Conservation (phyloP, 1,140 invertebrate species). For the Bombus sibiricus region DNA sequence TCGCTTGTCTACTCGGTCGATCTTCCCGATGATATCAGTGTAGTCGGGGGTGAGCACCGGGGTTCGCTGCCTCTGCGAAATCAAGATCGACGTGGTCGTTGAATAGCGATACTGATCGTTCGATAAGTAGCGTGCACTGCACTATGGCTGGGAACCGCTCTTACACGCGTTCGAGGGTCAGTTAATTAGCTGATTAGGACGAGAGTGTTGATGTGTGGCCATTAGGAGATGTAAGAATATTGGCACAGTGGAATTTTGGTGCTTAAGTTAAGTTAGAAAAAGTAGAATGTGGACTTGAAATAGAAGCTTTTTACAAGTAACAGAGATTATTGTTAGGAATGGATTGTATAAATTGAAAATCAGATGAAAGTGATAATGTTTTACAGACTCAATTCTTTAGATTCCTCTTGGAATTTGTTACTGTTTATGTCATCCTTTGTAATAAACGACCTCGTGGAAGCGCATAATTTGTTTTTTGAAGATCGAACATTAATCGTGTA, state of each 20-base stretch:
- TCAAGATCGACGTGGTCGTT: constrained; percentile 54
- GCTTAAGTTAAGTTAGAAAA: too few relatives aligned
- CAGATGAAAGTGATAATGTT: not conserved
- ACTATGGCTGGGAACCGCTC: not conserved
- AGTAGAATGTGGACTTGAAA: too few relatives aligned
- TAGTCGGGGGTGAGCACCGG: not conserved
- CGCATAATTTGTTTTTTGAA: too few relatives aligned
- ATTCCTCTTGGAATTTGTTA: too few relatives aligned
- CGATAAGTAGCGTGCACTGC: constrained; percentile 35
- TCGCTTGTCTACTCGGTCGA: constrained; percentile 32
- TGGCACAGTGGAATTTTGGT: not conserved
- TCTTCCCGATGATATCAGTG: constrained; percentile 38
- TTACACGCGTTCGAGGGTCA: not conserved
- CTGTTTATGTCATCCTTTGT: too few relatives aligned
- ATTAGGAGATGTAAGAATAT: not conserved
- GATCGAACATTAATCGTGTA: too few relatives aligned
- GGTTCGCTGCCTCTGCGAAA: not conserved
- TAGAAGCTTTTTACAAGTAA: not conserved
- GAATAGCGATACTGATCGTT: constrained; percentile 47
- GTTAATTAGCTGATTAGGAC: constrained; percentile 42
- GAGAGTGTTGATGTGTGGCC: not conserved
- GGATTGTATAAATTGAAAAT: not conserved
- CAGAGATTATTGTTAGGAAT: not conserved
- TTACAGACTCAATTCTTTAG: too few relatives aligned
- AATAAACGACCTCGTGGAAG: too few relatives aligned